Base-by-base conservation (phyloP, 2,113 vertebrate species). In the Dicerorhinus sumatrensis region DNA sequence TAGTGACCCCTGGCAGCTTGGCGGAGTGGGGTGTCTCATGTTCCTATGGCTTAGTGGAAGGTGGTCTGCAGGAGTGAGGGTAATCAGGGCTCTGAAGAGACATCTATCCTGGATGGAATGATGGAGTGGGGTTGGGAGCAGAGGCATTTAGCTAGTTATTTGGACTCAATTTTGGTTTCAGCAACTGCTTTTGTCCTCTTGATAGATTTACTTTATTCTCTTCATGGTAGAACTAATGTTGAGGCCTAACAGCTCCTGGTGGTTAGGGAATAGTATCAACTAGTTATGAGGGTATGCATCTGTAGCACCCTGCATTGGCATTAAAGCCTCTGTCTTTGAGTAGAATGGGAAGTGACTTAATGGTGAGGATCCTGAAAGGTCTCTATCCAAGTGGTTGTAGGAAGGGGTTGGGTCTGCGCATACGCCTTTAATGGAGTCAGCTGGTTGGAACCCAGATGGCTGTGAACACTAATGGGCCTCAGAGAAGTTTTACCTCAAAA, bases 171-270 rank as follows among this genome's bases (percentile, higher is more conserved):
- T 88, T 56, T 87, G 75, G 16, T 58, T 63, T 93, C 82, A 70
- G 51, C 42, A 75, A 0, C 93, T 91, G 56, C 56, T 58, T 88
- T 91, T 96, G 81, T 56, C 14, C 18, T 77, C 33, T 76, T 85
- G 67, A 75, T 88, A 83, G 63, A n/a, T 93, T 84, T 58, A 25
- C 33, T 93, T 96, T 14, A 14, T 94, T 79, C 29, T 93, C 95
- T 31, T 93, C 39, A 23, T 16, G 12, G 13, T 39, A 91, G 70
- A 87, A 90, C 72, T 39, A 3, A 42, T 87, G 36, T 42, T 91
- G 67, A 96, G 31, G 14, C n/a, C 9, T 16, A 73, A 48, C 5
- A 79, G 36, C 23, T 36, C 14, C 62, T 92, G 16, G 11, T 90
- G 27, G 56, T 94, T 94, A 89, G 80, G 51, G 62, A 94, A 17